These are phyloP conservation scores for Gallinago nigripennis DNA, from an alignment of 2,797 vertebrate genomes.

Conservation along the genomic window DNA sequence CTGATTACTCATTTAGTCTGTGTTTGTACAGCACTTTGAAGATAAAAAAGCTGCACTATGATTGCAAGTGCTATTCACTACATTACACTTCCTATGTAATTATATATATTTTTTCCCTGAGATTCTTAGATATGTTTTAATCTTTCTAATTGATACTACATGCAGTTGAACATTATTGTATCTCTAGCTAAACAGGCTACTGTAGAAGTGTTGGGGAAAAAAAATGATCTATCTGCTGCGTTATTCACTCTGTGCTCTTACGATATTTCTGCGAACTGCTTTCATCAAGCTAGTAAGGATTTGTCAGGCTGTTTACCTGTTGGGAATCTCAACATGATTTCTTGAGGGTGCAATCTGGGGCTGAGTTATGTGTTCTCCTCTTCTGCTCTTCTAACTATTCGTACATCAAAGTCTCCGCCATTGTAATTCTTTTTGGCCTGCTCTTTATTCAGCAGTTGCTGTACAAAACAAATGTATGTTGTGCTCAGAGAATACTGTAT, in stretches of 20 bases:
- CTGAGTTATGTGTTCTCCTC: conserved; percentile 71
- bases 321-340: conserved; percentile 79
- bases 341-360: conserved; percentile 75
- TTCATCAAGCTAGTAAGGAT: conserved; percentile 73
- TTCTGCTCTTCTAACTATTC: conserved; percentile 35
- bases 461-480: conserved; percentile 60
- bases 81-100: background rate
- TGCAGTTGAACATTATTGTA: conserved; percentile 4
- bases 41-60: background rate
- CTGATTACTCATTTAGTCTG: background rate
- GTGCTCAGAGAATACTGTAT: conserved; percentile 23
- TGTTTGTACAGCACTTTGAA: conserved; percentile 1
- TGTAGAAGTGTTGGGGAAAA: conserved; percentile 1
- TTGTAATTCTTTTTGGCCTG: conserved; percentile 64
- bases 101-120: background rate
- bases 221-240: conserved; percentile 66
- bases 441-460: conserved; percentile 67
- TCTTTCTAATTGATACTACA: conserved; percentile 30
- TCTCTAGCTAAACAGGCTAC: conserved; percentile 29
- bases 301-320: conserved; percentile 76
- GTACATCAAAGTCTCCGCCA: conserved; percentile 52
- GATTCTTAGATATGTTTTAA: conserved; percentile 40
- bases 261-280: conserved; percentile 61
- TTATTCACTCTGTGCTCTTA: conserved; percentile 65
- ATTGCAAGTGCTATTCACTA: background rate